Percentiles rank a stretch among this genome's conserved stretches.
Conservation (phyloP, 2,888 invertebrate genomes). For the Deilephila porcellus region DNA sequence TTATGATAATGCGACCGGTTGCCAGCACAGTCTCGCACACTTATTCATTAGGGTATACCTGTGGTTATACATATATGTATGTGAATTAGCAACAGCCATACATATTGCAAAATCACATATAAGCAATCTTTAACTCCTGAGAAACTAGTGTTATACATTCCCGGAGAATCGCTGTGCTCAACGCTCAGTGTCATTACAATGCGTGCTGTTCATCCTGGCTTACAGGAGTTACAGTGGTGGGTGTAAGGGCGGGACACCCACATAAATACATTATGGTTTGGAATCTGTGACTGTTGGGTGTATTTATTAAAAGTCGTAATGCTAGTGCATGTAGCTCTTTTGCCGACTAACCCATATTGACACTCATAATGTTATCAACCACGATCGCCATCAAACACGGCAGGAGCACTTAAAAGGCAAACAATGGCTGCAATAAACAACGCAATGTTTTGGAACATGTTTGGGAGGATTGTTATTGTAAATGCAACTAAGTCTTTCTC, state of each 20-base stretch:
- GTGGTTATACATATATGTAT: neutral
- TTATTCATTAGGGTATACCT: neutral
- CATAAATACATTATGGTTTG: too few relatives aligned
- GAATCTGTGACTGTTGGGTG: too few relatives aligned
- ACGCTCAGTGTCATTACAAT: too few relatives aligned
- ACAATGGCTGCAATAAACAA: constrained; percentile 18
- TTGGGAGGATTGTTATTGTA: neutral
- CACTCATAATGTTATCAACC: neutral
- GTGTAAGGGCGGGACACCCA: too few relatives aligned
- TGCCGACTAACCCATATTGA: neutral
- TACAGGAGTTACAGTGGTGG: too few relatives aligned
- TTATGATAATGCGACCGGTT: constrained; percentile 22
- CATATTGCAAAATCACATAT: neutral
- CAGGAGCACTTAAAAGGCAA: neutral
- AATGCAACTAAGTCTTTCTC: neutral
- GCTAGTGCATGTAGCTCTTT: neutral
- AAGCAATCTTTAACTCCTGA: neutral
- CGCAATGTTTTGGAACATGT: neutral
- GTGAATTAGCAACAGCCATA: constrained; percentile 2
- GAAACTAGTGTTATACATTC: too few relatives aligned
- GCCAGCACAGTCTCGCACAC: neutral
- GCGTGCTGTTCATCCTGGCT: too few relatives aligned
- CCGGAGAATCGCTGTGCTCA: too few relatives aligned
- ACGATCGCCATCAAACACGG: neutral
- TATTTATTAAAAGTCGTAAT: too few relatives aligned